phyloP scores from a whole-genome alignment of 2,113 vertebrate genomes.

The Actenoides hombroni region DNA sequence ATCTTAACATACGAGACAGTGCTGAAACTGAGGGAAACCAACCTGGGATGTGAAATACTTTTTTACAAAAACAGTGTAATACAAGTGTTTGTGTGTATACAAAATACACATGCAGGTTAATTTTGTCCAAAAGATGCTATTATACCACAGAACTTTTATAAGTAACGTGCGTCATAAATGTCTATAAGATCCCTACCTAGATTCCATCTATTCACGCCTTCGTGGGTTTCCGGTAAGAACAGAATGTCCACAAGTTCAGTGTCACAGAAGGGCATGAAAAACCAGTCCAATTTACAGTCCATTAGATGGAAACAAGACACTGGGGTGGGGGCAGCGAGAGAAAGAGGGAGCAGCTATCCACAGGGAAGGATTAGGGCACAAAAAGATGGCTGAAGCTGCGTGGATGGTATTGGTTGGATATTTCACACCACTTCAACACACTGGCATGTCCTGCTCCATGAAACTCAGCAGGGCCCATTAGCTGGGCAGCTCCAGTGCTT shows the following conservation, averaged over 20 bases:
- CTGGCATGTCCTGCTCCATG: not conserved
- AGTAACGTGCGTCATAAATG: not conserved
- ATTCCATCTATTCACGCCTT: not conserved
- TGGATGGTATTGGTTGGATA: not conserved
- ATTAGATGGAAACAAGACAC: not conserved
- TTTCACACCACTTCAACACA: not conserved
- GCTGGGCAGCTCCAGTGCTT: not conserved
- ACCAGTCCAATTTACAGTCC: not conserved
- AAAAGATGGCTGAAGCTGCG: not conserved
- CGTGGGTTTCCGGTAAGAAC: not conserved
- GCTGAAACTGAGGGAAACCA: not conserved
- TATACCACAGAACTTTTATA: not conserved
- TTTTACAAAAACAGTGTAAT: not conserved
- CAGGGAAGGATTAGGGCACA: not conserved
- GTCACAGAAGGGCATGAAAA: not conserved
- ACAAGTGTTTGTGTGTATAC: not conserved
- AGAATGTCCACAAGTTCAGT: not conserved
- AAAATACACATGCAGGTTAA: rapidly evolving
- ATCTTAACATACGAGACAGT: not conserved
- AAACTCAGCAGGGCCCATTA: not conserved
- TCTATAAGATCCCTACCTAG: not conserved
- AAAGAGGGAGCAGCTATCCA: not conserved
- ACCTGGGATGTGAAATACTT: not conserved
- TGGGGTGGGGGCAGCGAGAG: too few species aligned
- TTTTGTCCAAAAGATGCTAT: not conserved